Evolutionary conservation across 2,113 vertebrate species (phyloP).

Genomic region (Tinamus guttatus): DNA sequence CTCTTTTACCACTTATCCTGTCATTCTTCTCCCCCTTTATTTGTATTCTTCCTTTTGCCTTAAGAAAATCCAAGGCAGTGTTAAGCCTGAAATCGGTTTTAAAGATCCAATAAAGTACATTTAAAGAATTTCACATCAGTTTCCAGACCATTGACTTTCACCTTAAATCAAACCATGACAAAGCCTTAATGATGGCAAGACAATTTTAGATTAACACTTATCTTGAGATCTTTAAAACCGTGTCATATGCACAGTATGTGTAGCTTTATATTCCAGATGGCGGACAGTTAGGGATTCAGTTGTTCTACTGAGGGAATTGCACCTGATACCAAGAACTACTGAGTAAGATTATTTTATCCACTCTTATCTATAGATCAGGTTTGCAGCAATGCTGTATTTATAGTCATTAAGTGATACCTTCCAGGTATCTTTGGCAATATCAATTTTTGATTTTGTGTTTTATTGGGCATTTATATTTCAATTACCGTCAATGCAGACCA

Average conservation of each 20-base stretch:
- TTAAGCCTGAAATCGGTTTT: not conserved
- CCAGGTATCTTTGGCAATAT: rapidly evolving
- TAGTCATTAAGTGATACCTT: not conserved
- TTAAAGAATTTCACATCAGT: not conserved
- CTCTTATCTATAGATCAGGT: not conserved
- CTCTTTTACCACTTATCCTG: not conserved
- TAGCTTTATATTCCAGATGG: not conserved
- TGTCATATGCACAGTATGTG: not conserved
- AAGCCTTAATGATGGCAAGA: not conserved
- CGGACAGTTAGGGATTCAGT: not conserved
- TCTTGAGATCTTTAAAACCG: not conserved
- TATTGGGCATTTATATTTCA: not conserved
- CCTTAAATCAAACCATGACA: not conserved
- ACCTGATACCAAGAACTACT: not conserved
- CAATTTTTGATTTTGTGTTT: not conserved
- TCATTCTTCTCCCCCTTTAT: not conserved
- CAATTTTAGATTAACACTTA: not conserved
- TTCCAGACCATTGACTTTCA: not conserved
- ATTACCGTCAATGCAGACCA: not conserved
- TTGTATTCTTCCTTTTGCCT: not conserved
- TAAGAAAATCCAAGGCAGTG: not conserved
- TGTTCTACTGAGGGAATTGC: not conserved
- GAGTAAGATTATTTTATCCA: rapidly evolving
- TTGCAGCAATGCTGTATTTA: not conserved
- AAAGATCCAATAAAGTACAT: not conserved